These are phyloP conservation scores for Imbricaverruca yamaguchii DNA, from an alignment of 2,888 invertebrate species.

Conservation along the genomic window DNA sequence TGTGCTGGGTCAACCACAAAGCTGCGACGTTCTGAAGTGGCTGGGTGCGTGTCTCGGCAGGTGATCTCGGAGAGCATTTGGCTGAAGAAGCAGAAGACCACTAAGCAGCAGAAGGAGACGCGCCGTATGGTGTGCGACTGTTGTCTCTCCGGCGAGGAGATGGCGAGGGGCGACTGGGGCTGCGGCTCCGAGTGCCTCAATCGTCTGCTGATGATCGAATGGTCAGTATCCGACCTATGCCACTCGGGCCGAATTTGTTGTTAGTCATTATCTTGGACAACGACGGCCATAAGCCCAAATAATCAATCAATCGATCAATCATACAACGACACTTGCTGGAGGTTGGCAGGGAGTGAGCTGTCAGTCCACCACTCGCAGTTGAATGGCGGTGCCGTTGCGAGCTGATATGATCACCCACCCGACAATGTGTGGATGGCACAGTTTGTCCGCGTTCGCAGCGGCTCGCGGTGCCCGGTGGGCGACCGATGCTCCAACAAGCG, in stretches of 20 bases:
- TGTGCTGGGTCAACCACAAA: too few species aligned
- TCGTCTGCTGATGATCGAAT: constrained; percentile 93
- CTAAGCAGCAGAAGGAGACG: constrained; percentile 61
- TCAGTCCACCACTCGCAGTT: too few species aligned
- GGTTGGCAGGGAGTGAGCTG: too few species aligned
- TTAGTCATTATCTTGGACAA: too few species aligned
- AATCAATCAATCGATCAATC: too few species aligned
- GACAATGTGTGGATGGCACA: too few species aligned
- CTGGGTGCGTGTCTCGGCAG: background rate
- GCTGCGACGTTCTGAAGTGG: too few species aligned
- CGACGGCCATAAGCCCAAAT: background rate
- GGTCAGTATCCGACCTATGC: constrained; percentile 48
- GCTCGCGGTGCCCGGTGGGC: constrained; percentile 77
- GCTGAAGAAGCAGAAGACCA: constrained; percentile 22
- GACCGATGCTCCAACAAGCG: constrained; percentile 88
- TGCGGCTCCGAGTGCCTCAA: constrained; percentile 96
- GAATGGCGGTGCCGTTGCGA: too few species aligned
- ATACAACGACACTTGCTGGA: too few species aligned
- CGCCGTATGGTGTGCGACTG: constrained; percentile 94
- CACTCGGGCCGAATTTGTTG: too few species aligned
- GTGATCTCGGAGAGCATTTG: constrained; percentile 9
- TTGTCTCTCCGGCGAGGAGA: constrained; percentile 79
- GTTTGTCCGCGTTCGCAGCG: constrained; percentile 53
- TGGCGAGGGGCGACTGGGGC: constrained; percentile 69
- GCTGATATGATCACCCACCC: too few species aligned